Base-by-base conservation (phyloP, 2,888 invertebrate genomes). In the Seira sanloemensis region DNA sequence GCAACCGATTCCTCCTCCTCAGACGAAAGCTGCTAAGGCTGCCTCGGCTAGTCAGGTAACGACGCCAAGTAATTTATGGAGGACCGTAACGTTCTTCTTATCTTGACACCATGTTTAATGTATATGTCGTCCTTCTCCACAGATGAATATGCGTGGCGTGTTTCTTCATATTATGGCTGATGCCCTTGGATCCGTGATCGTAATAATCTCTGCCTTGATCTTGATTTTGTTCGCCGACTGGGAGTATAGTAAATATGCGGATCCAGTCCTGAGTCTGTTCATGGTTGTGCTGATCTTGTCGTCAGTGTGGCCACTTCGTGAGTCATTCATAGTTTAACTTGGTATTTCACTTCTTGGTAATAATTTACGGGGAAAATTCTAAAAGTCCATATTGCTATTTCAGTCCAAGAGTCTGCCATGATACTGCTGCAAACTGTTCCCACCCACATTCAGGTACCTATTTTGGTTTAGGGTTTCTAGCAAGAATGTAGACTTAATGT, bases 111-210 rank as follows among this genome's bases (percentile, higher is more conserved):
- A n/a, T n/a, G n/a, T n/a, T n/a, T n/a, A 37, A 37, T 37, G 37
- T 37, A 12, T 5, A 25, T 62, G 12, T 68, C 68, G 73, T 69
- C 74, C 24, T 67, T n/a, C 96, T 0, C 94, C 95, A 1, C 97
- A 98, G 91, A 95, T 99, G 95, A 99, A 99, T 91, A 99, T 99
- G 98, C 94, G 97, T 77, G 99, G 98, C n/a, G 99, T 99, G n/a
- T 99, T 99, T 91, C 93, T 99, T 77, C 99, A 99, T 91, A 96
- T 99, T 2, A 92, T 99, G 50, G 98, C 98, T 69, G 99, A 99
- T 92, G 99, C 99, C 21, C 92, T 99, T 69, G 99, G 99, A 75
- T 97, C 97, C 0, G 94, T 97, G 0, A 96, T 98, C 89, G 98
- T 98, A 12, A 95, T 97, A 66, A 94, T 95, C 68, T 97, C 97